phyloP scores from a whole-genome alignment of 2,113 vertebrate genomes.

The Colinus virginianus region DNA sequence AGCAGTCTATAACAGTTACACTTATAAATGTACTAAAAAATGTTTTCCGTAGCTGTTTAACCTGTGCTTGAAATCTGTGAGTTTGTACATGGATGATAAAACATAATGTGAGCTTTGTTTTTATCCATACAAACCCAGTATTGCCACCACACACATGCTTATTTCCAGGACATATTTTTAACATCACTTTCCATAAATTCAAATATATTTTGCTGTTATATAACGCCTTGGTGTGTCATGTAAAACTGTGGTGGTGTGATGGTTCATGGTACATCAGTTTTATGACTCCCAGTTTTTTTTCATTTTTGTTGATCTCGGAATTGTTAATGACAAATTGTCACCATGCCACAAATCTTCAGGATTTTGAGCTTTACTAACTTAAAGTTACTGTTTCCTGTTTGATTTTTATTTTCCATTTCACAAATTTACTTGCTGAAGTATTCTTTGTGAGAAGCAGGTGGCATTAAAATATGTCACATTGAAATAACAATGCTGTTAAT shows the following conservation, averaged over 20 bases:
- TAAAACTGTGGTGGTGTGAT: not conserved
- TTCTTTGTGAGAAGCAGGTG: constrained; percentile 65
- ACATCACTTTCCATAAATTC: not conserved
- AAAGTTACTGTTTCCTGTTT: not conserved
- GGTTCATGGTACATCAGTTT: constrained; percentile 1
- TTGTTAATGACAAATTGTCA: not conserved
- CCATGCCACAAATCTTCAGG: not conserved
- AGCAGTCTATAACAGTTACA: not conserved
- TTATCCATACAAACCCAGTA: not conserved
- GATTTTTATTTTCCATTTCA: not conserved
- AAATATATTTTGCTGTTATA: constrained; percentile 64
- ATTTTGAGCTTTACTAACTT: not conserved
- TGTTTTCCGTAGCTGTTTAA: not conserved
- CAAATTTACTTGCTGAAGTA: not conserved
- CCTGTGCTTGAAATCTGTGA: not conserved
- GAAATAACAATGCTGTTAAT: not conserved
- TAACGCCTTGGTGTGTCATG: constrained; percentile 45
- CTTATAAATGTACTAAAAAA: not conserved
- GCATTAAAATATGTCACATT: constrained; percentile 20
- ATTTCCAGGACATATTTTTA: not conserved
- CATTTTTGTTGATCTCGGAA: not conserved
- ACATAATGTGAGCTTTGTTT: not conserved
- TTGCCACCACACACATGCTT: not conserved
- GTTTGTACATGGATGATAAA: not conserved
- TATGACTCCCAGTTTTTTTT: not conserved